phyloP scores from a whole-genome alignment of 2,113 vertebrate species.

The Chunga burmeisteri region DNA sequence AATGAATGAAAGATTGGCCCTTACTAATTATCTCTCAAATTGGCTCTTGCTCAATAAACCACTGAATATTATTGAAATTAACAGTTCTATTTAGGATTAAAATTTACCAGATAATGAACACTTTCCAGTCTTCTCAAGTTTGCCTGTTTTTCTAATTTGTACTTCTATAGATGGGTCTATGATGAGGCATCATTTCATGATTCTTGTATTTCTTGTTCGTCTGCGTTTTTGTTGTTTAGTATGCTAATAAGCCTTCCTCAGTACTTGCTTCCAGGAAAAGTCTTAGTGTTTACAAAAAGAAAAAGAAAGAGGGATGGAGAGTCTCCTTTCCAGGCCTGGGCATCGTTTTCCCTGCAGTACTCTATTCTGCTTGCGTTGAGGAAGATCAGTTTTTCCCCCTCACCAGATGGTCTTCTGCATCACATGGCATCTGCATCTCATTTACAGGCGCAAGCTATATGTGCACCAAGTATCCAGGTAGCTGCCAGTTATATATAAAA shows the following conservation, averaged over 20 bases:
- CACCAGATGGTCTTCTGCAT: slow-evolving; percentile 15
- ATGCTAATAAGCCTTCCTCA: neutral
- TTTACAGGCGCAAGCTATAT: neutral
- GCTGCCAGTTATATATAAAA: neutral
- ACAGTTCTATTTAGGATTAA: neutral
- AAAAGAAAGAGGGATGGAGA: neutral
- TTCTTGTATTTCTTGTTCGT: neutral
- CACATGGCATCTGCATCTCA: neutral
- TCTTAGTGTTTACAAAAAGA: neutral
- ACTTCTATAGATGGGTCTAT: neutral
- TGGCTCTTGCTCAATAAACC: neutral
- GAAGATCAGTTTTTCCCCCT: neutral
- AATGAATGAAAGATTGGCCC: neutral
- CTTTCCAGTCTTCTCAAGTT: neutral
- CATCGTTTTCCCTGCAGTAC: neutral
- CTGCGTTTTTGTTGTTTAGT: neutral
- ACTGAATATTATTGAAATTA: neutral
- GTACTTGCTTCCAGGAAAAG: neutral
- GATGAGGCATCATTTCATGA: neutral
- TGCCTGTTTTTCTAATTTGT: neutral
- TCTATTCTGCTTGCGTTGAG: neutral
- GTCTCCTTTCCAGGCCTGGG: neutral
- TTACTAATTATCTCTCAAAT: neutral
- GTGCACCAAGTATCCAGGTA: slow-evolving; percentile 1
- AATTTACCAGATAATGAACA: neutral